Evolutionary conservation across 2,888 invertebrate genomes (phyloP).

Genomic region (Acrobasis repandana): DNA sequence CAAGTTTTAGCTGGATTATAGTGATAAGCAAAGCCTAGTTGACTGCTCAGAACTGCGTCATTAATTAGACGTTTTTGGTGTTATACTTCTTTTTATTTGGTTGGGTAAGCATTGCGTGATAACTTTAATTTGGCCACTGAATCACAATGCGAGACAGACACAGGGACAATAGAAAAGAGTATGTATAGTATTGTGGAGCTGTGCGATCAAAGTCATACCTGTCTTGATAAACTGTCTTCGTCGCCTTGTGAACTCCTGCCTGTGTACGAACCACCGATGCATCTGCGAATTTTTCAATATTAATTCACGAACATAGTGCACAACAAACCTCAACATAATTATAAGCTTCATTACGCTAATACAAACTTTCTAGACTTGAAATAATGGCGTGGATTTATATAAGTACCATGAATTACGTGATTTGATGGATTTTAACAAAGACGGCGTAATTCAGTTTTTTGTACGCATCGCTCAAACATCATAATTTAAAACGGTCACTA

Average conservation of each 20-base stretch:
- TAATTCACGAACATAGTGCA: background rate
- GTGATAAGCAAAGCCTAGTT: background rate
- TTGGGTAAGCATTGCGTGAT: constrained; percentile 6
- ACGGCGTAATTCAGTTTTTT: too few relatives aligned
- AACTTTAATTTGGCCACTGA: constrained; percentile 18
- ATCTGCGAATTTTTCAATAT: constrained; percentile 53
- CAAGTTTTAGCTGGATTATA: background rate
- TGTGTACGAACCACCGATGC: constrained; percentile 85
- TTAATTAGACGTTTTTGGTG: background rate
- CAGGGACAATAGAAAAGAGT: background rate
- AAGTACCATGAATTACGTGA: too few relatives aligned
- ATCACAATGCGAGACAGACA: constrained; percentile 6
- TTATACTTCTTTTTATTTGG: background rate
- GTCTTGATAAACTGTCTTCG: constrained; percentile 84
- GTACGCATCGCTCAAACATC: too few relatives aligned
- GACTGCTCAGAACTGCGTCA: background rate
- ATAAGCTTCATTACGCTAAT: too few relatives aligned
- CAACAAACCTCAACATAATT: background rate
- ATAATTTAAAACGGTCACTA: too few relatives aligned
- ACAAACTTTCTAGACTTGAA: too few relatives aligned
- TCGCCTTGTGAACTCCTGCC: constrained; percentile 79
- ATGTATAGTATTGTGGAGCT: background rate
- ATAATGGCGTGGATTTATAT: too few relatives aligned
- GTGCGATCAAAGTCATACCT: constrained; percentile 46
- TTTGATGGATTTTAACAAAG: too few relatives aligned